Base-by-base conservation (phyloP, 2,797 vertebrate species). In the Sylvilagus floridanus region DNA sequence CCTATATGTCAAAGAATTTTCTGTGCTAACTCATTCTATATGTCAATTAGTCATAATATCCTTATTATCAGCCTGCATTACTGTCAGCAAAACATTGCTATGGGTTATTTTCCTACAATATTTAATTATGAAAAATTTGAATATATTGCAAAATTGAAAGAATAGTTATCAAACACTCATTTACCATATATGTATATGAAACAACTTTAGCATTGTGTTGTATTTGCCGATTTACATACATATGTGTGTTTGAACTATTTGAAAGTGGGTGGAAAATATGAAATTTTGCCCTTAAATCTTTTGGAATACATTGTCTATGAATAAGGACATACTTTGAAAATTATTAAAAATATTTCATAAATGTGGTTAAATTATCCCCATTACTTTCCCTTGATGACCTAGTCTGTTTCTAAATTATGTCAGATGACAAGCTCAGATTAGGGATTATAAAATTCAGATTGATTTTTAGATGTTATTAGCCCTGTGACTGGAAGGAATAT, bases 81-180 rank as follows among this genome's bases (percentile, higher is more conserved):
- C 68, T 9, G 26, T 72, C 26, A 37, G 63, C 37, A 92, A 81
- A 89, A 22, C 54, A 85, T 84, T 60, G 66, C 35, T 12, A 28
- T 32, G 10, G 60, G 57, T 90, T 90, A 57, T 87, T 94, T 92
- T 75, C 7, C 7, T 71, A 12, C 2, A 60, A 24, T 7, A 60
- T 83, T 91, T 54, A 89, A 73, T 82, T 78, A 92, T 69, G n/a
- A 94, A 90, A 94, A 84, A 71, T 90, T 89, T 63, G 78, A 63
- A 84, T 14, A 52, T 90, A 32, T n/a, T 73, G 52, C 72, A 78
- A 79, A 71, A 28, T 76, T 79, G 35, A 83, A 84, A 78, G 65
- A 87, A 32, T 30, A 52, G 5, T 63, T 52, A 95, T 52, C 62
- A 9, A 87, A 83, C n/a, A 92, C 32, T 71, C 30, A 71, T 77